These are phyloP conservation scores for Discoglossus pictus DNA, from an alignment of 2,797 vertebrate genomes.

Conservation along the genomic window DNA sequence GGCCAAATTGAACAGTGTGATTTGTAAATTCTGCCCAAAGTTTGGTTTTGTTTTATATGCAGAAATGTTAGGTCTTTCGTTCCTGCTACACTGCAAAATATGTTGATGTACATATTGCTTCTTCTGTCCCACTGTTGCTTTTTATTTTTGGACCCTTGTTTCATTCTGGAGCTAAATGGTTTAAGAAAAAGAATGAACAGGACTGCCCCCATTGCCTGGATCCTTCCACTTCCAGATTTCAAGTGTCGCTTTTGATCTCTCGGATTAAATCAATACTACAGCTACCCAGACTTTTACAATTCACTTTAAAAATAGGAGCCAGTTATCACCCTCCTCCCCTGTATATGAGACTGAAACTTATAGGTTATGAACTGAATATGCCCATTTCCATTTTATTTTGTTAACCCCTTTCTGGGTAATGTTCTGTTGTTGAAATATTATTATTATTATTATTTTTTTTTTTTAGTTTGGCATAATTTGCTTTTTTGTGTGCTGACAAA, in stretches of 20 bases:
- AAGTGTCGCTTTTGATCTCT: slow-evolving; percentile 1
- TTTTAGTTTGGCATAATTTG: slow-evolving; percentile 39
- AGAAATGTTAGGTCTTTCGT: slow-evolving; percentile 25
- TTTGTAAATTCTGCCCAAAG: slow-evolving; percentile 5
- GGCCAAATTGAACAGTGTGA: slow-evolving; percentile 18
- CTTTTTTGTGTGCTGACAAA: slow-evolving; percentile 44
- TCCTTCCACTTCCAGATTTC: neutral
- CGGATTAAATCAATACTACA: slow-evolving; percentile 19
- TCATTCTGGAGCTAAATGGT: slow-evolving; percentile 15
- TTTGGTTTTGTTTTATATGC: slow-evolving; percentile 36
- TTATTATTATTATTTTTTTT: slow-evolving; percentile 15
- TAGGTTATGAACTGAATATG: slow-evolving; percentile 17
- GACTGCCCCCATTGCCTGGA: slow-evolving; percentile 1
- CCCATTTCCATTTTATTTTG: neutral
- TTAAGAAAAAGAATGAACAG: slow-evolving; percentile 17
- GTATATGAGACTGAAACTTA: slow-evolving; percentile 27
- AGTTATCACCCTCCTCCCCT: slow-evolving; percentile 1
- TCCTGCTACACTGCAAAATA: neutral
- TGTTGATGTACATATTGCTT: slow-evolving; percentile 11
- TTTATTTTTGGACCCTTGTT: slow-evolving; percentile 25
- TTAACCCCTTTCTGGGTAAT: slow-evolving; percentile 19
- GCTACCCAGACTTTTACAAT: slow-evolving; percentile 12
- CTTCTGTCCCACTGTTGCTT: slow-evolving; percentile 15
- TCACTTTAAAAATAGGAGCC: slow-evolving; percentile 19
- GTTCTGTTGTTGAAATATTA: slow-evolving; percentile 24